phyloP scores from a whole-genome alignment of 1,140 invertebrate genomes.

The Pseudomyrmex pallidus region DNA sequence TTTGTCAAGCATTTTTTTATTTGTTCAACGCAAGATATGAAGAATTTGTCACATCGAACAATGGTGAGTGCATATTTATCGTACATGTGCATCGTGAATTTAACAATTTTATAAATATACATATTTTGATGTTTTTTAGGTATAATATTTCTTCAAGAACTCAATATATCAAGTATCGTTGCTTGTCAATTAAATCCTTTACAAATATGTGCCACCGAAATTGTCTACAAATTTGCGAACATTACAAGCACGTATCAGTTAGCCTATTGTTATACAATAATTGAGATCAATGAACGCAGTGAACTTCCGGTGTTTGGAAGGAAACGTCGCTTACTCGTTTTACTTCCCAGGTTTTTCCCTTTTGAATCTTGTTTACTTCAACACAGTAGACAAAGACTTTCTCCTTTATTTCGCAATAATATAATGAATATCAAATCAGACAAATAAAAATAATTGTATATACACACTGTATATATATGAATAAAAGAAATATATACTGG shows the following conservation, averaged over 20 bases:
- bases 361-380: slow-evolving; percentile 92
- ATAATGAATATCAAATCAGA: neutral
- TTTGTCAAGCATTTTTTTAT: slow-evolving; percentile 96
- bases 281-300: slow-evolving; percentile 93
- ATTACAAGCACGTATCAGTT: slow-evolving; percentile 94
- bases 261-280: slow-evolving; percentile 95
- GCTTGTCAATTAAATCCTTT: slow-evolving; percentile 94
- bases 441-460: neutral
- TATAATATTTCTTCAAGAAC: slow-evolving; percentile 90
- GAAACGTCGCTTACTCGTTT: slow-evolving; percentile 77
- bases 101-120: slow-evolving; percentile 37
- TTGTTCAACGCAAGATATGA: slow-evolving; percentile 94
- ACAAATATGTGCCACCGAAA: slow-evolving; percentile 90
- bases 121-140: slow-evolving; percentile 86
- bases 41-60: slow-evolving; percentile 91
- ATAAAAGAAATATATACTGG: too few species aligned
- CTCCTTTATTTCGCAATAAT: slow-evolving; percentile 77
- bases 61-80: slow-evolving; percentile 87
- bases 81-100: neutral
- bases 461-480: neutral
- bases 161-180: slow-evolving; percentile 94
- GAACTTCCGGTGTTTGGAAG: slow-evolving; percentile 87
- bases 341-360: slow-evolving; percentile 90
- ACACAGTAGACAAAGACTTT: slow-evolving; percentile 82
- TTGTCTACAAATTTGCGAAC: slow-evolving; percentile 93